These are phyloP conservation scores for Gallinago nigripennis DNA, from an alignment of 2,797 vertebrate genomes.

Conservation along the genomic window DNA sequence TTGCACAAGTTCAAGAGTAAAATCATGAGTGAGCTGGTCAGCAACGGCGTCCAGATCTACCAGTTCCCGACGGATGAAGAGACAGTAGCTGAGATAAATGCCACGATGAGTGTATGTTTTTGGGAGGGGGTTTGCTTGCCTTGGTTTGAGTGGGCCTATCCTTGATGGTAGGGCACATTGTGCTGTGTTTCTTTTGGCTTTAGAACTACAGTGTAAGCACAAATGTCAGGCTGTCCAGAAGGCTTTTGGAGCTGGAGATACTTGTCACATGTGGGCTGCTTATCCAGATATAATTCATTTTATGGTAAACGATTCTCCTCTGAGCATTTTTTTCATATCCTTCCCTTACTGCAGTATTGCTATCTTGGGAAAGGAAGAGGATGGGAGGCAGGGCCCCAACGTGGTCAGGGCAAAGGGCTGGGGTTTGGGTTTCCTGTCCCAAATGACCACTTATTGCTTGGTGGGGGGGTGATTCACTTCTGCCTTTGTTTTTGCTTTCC, in stretches of 20 bases:
- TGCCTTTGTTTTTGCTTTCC: slow-evolving; percentile 3
- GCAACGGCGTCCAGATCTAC: slow-evolving; percentile 89
- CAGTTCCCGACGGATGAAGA: slow-evolving; percentile 89
- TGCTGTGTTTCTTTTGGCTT: background rate
- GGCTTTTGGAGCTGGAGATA: background rate
- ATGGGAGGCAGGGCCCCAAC: background rate
- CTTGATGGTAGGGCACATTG: fast-evolving
- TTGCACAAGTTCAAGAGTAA: slow-evolving; percentile 90
- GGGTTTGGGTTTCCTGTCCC: slow-evolving; percentile 44
- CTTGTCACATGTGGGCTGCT: background rate
- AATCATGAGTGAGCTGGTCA: slow-evolving; percentile 90
- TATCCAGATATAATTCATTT: fast-evolving
- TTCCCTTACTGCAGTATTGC: background rate
- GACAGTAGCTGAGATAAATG: slow-evolving; percentile 86
- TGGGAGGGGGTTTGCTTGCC: background rate
- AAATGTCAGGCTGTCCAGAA: background rate
- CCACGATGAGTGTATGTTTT: slow-evolving; percentile 86
- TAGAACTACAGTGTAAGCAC: background rate
- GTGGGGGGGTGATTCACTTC: background rate
- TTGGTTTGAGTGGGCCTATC: background rate
- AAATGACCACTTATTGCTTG: background rate
- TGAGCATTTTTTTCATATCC: background rate
- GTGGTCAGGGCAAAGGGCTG: background rate
- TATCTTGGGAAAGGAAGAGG: background rate
- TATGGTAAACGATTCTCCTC: background rate